Evolutionary conservation across 2,888 invertebrate genomes (phyloP), one percentile per base, ranked within the genome.

Genomic region (Aricia artaxerxes): DNA sequence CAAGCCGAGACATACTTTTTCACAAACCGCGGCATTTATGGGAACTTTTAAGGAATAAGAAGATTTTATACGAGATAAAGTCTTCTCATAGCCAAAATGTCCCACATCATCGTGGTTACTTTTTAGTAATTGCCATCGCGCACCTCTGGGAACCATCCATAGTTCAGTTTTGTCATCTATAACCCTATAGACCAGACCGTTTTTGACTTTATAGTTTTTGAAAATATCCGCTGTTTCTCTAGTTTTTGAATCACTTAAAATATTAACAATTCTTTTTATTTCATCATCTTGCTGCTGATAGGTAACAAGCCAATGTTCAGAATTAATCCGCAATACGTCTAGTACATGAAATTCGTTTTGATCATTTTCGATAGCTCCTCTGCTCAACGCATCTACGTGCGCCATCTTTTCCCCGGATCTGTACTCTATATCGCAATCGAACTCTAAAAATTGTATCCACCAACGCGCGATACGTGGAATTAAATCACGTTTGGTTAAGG

Each of bases 101-200:
- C 24, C 24, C 24, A 24, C 24, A 24, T 24, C 24, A 24, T 83
- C 83, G 53, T 84, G 83, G 61, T 83, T 84, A 7, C 24, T 79
- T 64, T 81, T 81, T 0, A 24, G 7, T 1, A 85, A 75, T 57
- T 85, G 85, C 84, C 40, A 40, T 40, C 40, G 40, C 6, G 40
- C 40, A 40, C 24, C 40, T 40, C 40, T 40, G 24, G 24, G 24
- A 0, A 84, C 85, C 1, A 86, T 77, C 84, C 84, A 84, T 4
- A 60, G n/a, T n/a, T 60, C 60, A 5, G 60, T 60, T 60, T 60
- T 60, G 16, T 60, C 60, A n/a, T 60, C 60, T n/a, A 60, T 60
- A 60, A 60, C 16, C 60, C 60, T 16, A n/a, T 60, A 60, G 60
- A 60, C 60, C 4, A 16, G 5, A 60, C 60, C 60, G 4, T 60